Conservation (phyloP, 2,888 invertebrate genomes). For the Amphipyra tragopoginis region DNA sequence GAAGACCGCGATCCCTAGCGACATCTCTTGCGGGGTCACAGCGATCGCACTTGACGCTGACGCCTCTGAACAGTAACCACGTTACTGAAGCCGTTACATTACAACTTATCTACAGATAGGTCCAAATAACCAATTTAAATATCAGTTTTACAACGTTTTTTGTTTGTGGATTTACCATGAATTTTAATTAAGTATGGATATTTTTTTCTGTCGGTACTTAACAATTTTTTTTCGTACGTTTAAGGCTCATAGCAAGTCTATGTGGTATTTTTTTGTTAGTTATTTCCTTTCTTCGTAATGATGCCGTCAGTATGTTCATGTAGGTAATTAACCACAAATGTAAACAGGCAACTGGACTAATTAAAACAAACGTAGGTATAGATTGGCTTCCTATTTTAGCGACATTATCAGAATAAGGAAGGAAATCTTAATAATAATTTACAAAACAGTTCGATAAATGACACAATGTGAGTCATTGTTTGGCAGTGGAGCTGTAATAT, state of each 20-base stretch:
- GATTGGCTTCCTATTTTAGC: slow-evolving; percentile 43
- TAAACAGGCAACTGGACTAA: slow-evolving; percentile 58
- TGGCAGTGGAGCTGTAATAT: slow-evolving; percentile 68
- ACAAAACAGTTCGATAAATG: slow-evolving; percentile 64
- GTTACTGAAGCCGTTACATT: slow-evolving; percentile 29
- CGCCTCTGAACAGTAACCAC: slow-evolving; percentile 27
- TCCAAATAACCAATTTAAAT: too few relatives aligned
- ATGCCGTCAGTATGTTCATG: slow-evolving; percentile 14
- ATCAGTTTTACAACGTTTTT: too few relatives aligned
- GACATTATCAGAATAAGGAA: slow-evolving; percentile 62
- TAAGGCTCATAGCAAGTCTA: too few relatives aligned
- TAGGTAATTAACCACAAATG: slow-evolving; percentile 20
- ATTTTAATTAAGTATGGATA: too few relatives aligned
- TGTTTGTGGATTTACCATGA: too few relatives aligned
- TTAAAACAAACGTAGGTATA: slow-evolving; percentile 35
- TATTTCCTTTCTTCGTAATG: slow-evolving; percentile 35
- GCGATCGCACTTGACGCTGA: slow-evolving; percentile 46
- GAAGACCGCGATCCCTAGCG: slow-evolving; percentile 77
- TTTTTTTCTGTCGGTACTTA: too few relatives aligned
- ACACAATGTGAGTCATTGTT: slow-evolving; percentile 69
- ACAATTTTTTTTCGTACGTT: too few relatives aligned
- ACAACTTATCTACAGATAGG: not conserved
- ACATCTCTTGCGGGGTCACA: slow-evolving; percentile 79
- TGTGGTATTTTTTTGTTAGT: slow-evolving; percentile 15
- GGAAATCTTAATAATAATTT: slow-evolving; percentile 65